Evolutionary conservation across 2,797 vertebrate species (phyloP).

Genomic region (Mionectes olivaceus): DNA sequence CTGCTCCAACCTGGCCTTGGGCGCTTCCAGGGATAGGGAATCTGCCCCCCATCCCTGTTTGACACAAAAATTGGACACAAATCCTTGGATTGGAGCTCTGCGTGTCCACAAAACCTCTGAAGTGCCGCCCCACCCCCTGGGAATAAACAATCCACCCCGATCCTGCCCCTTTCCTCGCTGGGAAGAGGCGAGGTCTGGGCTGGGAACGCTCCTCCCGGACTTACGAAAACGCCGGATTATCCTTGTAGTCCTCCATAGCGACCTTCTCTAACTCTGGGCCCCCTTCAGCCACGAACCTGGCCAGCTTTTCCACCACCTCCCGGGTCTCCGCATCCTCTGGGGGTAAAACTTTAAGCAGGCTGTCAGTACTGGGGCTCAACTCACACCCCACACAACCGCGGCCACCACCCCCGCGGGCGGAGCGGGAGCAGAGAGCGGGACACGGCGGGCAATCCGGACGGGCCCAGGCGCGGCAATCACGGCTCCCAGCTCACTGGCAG

Average conservation of each 20-base stretch:
- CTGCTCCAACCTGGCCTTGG: background rate
- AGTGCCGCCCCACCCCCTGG: background rate
- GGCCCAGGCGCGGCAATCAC: background rate
- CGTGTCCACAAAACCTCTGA: no score
- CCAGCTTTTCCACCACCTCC: slow-evolving; percentile 95
- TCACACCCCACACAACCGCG: slow-evolving; percentile 75
- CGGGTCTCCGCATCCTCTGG: slow-evolving; percentile 95
- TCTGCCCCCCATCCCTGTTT: no score
- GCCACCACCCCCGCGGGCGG: no score
- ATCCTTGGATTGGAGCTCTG: no score
- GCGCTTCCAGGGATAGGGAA: background rate
- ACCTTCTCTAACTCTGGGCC: slow-evolving; percentile 92
- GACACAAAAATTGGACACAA: no score
- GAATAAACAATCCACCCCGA: background rate
- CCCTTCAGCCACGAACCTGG: slow-evolving; percentile 94
- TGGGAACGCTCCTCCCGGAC: background rate
- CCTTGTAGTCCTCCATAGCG: slow-evolving; percentile 93
- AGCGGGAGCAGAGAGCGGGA: no score
- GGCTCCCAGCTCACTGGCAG: background rate
- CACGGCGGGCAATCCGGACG: background rate
- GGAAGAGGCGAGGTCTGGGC: no score
- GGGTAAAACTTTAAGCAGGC: slow-evolving; percentile 99
- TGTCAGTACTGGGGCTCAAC: slow-evolving; percentile 93
- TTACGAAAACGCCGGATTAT: slow-evolving; percentile 93
- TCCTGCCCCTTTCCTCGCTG: no score